Base-by-base conservation (phyloP, 2,797 vertebrate species). In the Mallotus villosus region DNA sequence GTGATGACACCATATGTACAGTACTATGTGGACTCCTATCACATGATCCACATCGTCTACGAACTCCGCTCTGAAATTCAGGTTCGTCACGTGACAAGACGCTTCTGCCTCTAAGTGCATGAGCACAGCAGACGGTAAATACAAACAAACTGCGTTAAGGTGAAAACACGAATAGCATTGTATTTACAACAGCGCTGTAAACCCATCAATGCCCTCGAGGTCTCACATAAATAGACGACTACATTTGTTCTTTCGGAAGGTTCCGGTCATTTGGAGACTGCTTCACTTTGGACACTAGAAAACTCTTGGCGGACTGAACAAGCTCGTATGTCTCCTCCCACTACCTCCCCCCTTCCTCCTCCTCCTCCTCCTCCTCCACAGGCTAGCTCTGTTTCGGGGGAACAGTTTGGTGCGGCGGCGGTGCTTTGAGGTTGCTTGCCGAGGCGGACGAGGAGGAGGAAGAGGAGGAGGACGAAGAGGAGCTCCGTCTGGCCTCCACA, bases 381-480 rank as follows among this genome's bases (percentile, higher is more conserved):
- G 74, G 84, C 87, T 87, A 88, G 81, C 88, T 91, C 80, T 86
- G 68, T 77, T 90, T 90, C 32, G 90, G 91, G 57, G 79, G 82
- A 77, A 81, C 74, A 65, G 85, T 84, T 75, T 87, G 90, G 83
- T 88, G 90, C 76, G 85, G 51, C 76, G 85, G 51, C 81, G 86
- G 87, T 4, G 76, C 68, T 83, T 93, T 93, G 69, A 91, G 85
- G 55, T 69, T 67, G 49, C 86, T 71, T 6, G 90, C 80, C 60
- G 90, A 84, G 21, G 86, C 83, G 14, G 91, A 86, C 19, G 94
- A 91, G 65, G 93, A 92, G 0, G 91, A 87, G 32, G 94, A 94
- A 0, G 96, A 96, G 2, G 95, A 95, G 0, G 93, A 94, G 0
- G 94, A 95, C 12, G 95, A 91, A 2, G 94, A 93, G 0, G 95